Percentiles rank a stretch among this genome's conserved stretches.
phyloP scores from a whole-genome alignment of 2,797 vertebrate genomes.

The Sebastolobus alascanus region DNA sequence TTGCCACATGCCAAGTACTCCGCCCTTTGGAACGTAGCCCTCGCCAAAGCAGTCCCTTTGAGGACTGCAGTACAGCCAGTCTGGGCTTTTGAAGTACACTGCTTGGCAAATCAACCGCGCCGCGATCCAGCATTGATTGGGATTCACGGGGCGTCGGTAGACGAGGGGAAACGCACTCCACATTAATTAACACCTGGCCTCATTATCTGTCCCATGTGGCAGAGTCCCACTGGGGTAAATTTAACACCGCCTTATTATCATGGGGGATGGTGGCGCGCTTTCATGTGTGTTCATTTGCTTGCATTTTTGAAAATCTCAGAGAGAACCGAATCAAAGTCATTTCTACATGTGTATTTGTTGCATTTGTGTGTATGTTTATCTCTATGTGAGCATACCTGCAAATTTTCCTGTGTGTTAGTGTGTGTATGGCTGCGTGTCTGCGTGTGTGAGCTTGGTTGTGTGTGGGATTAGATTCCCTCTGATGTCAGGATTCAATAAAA shows the following conservation, averaged over 20 bases:
- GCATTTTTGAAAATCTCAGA: slow-evolving; percentile 17
- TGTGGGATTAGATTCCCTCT: slow-evolving; percentile 59
- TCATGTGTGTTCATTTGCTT: slow-evolving; percentile 14
- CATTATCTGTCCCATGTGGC: slow-evolving; percentile 83
- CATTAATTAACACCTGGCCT: slow-evolving; percentile 84
- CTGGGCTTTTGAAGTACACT: slow-evolving; percentile 78
- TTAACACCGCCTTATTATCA: slow-evolving; percentile 75
- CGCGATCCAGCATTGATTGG: slow-evolving; percentile 71
- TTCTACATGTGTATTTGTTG: slow-evolving; percentile 11
- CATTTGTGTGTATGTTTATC: slow-evolving; percentile 16
- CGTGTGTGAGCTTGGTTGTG: slow-evolving; percentile 1
- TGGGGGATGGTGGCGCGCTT: slow-evolving; percentile 36
- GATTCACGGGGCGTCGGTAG: slow-evolving; percentile 72
- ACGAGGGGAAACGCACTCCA: slow-evolving; percentile 71
- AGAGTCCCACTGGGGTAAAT: slow-evolving; percentile 76
- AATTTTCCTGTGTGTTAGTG: slow-evolving; percentile 9
- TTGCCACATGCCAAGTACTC: slow-evolving; percentile 67
- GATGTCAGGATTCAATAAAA: slow-evolving; percentile 73
- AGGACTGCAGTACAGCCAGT: slow-evolving; percentile 71
- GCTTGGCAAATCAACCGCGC: slow-evolving; percentile 72
- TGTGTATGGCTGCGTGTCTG: slow-evolving; percentile 4
- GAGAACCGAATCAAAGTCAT: slow-evolving; percentile 16
- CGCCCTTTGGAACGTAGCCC: slow-evolving; percentile 70
- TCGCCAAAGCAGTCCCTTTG: slow-evolving; percentile 74
- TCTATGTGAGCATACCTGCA: not conserved